Conservation (phyloP, 2,797 vertebrate species). For the Myripristis jacobus region DNA sequence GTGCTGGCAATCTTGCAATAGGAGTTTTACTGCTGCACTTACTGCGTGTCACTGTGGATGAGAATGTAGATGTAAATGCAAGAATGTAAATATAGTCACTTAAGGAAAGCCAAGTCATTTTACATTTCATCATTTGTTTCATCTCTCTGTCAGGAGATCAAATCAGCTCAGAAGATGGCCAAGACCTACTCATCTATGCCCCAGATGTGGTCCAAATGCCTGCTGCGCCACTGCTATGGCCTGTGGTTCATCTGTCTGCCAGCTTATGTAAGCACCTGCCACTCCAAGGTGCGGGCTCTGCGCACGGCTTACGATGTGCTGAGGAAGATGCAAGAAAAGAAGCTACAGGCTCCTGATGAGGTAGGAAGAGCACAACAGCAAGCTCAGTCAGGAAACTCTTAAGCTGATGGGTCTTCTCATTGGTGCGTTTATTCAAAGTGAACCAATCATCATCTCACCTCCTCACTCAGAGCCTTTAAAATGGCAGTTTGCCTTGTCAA, state of each 20-base stretch:
- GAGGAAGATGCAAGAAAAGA: conserved; percentile 95
- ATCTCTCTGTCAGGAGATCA: conserved; percentile 92
- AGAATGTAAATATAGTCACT: conserved; percentile 23
- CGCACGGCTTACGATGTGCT: conserved; percentile 95
- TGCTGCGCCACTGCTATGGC: conserved; percentile 95
- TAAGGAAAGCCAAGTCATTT: conserved; percentile 5
- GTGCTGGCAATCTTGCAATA: not conserved
- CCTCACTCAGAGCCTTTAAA: too few species aligned
- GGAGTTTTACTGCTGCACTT: not conserved
- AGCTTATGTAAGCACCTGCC: conserved; percentile 91
- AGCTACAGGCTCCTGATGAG: conserved; percentile 96
- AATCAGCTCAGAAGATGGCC: conserved; percentile 94
- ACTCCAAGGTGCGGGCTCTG: conserved; percentile 95
- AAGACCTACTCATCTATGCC: conserved; percentile 95
- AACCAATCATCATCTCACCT: too few species aligned
- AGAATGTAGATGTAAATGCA: conserved; percentile 18
- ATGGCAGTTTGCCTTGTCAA: too few species aligned
- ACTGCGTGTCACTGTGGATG: not conserved
- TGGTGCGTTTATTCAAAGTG: too few species aligned
- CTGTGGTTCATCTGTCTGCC: conserved; percentile 99
- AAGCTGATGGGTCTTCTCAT: too few species aligned
- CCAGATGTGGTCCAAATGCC: conserved; percentile 98
- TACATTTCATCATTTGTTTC: conserved; percentile 19
- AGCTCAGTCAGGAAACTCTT: not conserved
- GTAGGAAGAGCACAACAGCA: conserved; percentile 73